These are phyloP conservation scores for Noctua comes DNA, from an alignment of 2,888 invertebrate genomes.

Conservation along the genomic window DNA sequence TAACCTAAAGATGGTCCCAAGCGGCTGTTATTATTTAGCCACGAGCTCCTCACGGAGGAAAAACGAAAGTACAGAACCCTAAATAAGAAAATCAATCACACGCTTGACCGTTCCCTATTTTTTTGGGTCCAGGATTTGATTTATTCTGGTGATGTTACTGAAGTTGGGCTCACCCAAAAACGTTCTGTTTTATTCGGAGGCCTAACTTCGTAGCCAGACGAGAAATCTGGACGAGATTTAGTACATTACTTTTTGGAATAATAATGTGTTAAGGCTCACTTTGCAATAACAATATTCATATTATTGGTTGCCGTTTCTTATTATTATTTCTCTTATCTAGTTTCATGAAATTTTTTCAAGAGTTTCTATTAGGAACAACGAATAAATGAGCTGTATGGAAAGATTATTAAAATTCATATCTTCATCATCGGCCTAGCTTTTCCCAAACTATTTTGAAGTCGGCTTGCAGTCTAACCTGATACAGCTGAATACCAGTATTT, in stretches of 20 bases:
- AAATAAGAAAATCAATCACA: constrained; percentile 1
- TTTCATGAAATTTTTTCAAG: not conserved
- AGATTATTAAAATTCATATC: not conserved
- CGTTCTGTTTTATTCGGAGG: constrained; percentile 22
- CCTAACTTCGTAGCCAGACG: constrained; percentile 15
- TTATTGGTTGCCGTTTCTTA: not conserved
- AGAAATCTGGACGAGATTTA: constrained; percentile 31
- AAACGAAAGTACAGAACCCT: not conserved
- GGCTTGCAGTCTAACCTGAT: no score
- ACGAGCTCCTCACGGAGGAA: no score
- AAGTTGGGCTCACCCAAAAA: constrained; percentile 48
- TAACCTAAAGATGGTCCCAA: no score
- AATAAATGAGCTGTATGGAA: not conserved
- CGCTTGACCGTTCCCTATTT: constrained; percentile 32
- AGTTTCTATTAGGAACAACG: not conserved
- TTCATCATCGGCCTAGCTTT: no score
- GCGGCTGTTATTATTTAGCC: no score
- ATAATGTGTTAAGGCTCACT: not conserved
- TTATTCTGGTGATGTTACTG: constrained; percentile 57
- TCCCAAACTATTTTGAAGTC: not conserved
- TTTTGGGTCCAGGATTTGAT: constrained; percentile 55
- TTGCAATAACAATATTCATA: not conserved
- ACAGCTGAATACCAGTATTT: not conserved
- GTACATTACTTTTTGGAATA: constrained; percentile 13
- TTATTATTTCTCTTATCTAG: not conserved